Base-by-base conservation (phyloP, 2,797 vertebrate species). In the Aldrovandia affinis region DNA sequence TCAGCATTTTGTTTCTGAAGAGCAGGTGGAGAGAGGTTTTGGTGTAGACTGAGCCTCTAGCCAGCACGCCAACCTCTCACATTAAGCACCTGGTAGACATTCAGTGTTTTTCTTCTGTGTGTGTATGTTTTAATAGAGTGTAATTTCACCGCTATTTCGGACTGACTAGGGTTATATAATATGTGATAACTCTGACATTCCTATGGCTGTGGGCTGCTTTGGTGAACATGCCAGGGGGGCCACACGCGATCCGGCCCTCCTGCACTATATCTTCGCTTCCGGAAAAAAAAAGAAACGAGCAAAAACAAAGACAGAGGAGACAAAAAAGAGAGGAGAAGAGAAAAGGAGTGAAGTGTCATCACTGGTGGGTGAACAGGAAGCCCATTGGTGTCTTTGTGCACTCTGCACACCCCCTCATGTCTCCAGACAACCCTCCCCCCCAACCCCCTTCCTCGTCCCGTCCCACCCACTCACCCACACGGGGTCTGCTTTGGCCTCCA, bases 391-490 rank as follows among this genome's bases (percentile, higher is more conserved):
- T 85, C 63, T 47, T 84, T 81, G 81, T 88, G 82, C 89, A 85
- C 81, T 91, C 89, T 87, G 83, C 90, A 88, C 83, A 86, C 65
- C 85, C 86, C 70, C 86, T 88, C 42, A 88, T 89, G 54, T 73
- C 28, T 81, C 80, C 79, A 87, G 55, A 84, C 84, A 15, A 84
- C 77, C 47, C 57, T 15, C 82, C 33, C 61, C 83, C 81, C 80
- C 22, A 33, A 42, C 44, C 65, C 44, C 50, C 44, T 61, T 36
- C 52, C 9, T 25, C 78, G 33, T 42, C 42, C 61, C 54, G 28
- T 33, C 88, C 80, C 86, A 83, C 88, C 86, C 88, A 88, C 87
- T 86, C 84, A 89, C 83, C 82, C 89, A 89, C 88, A 86, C 88
- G 85, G 85, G 81, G 81, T 85, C 86, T 68, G 80, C 65, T 57